Evolutionary conservation across 2,888 invertebrate species (phyloP).

Genomic region (Hetaerina titia): DNA sequence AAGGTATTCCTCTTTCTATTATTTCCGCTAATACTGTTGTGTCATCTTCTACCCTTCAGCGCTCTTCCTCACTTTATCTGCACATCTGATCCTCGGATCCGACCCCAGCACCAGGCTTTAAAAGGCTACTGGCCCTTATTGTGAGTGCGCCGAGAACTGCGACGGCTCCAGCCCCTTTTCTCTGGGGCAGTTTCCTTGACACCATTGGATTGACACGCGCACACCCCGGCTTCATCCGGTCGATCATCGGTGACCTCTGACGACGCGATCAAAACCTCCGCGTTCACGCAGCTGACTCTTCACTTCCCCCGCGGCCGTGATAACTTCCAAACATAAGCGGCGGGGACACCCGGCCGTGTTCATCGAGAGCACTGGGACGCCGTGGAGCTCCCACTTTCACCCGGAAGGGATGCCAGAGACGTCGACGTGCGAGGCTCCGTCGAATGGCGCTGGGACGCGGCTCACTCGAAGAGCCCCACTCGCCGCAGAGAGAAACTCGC

Average conservation of each 20-base stretch:
- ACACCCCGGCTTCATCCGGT: not conserved
- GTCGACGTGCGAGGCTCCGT: not conserved
- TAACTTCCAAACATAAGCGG: not conserved
- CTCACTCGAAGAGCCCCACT: not conserved
- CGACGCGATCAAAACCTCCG: not conserved
- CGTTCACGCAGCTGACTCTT: no score
- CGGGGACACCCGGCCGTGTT: not conserved
- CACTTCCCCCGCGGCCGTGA: not conserved
- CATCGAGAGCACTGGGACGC: not conserved
- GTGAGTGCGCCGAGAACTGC: no score
- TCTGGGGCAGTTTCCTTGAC: no score
- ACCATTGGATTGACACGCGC: no score
- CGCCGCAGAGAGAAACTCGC: not conserved
- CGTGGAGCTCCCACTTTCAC: not conserved
- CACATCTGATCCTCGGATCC: no score
- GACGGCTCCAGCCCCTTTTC: no score
- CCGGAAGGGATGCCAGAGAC: conserved; percentile 1
- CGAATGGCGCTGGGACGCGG: not conserved
- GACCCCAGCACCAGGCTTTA: no score
- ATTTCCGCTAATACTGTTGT: no score
- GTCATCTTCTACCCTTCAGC: no score
- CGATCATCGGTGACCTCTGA: not conserved
- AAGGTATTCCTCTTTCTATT: no score
- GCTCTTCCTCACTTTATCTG: no score
- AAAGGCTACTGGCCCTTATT: no score